Base-by-base conservation (phyloP, 2,797 vertebrate species). In the Allochrocebus solatus region DNA sequence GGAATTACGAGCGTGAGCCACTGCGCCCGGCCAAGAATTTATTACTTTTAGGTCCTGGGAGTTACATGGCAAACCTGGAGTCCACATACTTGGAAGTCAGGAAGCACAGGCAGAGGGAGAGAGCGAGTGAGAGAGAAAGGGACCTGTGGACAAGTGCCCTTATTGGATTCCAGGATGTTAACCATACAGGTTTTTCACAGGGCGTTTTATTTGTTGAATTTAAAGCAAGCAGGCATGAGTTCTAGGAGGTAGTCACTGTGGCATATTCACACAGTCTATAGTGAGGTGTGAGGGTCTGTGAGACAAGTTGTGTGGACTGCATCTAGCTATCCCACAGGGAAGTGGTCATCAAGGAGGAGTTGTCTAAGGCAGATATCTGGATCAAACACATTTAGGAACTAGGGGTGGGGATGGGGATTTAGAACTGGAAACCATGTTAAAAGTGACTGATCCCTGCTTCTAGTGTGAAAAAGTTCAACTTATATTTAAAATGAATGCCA, bases 1-100 rank as follows among this genome's bases (percentile, higher is more conserved):
- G 14, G 14, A 14, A 50, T 50, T 50, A 50, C 14, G 5, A 4
- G 48, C 48, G 4, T 50, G 14, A 50, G 48, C 48, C 48, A 50
- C 48, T 0, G 0, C 0, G 1, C 14, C 48, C 48, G 1, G 48
- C 14, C 48, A 72, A 72, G 9, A 39, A 22, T 72, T 39, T 13
- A 11, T 36, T 72, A 22, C 70, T 39, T 70, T n/a, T 19, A 70
- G 64, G 33, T 70, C 64, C n/a, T n/a, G 33, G 17, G 33, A 55
- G 21, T 39, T 72, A 39, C 36, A 12, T 72, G 21, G 10, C 36
- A 72, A 39, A 39, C 70, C 21, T 72, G 67, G 67, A 72, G 67
- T 19, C 70, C 70, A 72, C 70, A 24, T 36, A 24, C 5, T 10
- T 22, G 36, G 36, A 72, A 36, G 21, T 72, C 70, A 22, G 70